Evolutionary conservation across 2,888 invertebrate genomes (phyloP), one percentile per base, ranked within the genome.

Genomic region (Tachina fera): DNA sequence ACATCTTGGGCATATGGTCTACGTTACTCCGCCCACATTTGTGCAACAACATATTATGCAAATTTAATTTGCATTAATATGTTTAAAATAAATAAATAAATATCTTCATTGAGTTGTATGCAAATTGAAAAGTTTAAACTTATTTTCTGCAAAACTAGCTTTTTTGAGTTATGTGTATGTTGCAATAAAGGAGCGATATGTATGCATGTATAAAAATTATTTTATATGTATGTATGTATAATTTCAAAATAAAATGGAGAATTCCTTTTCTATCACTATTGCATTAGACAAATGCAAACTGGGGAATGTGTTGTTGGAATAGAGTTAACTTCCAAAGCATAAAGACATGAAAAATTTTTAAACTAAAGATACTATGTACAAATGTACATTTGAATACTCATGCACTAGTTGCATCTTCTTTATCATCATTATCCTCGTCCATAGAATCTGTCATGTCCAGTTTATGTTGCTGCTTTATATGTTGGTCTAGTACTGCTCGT

Each of bases 401-500:
- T 60, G 47, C 60, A 65, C 13, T 78, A 41, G 41, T 51, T 51
- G 53, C 19, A 56, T 80, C 71, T n/a, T 74, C 70, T 13, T 61
- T 61, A 45, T 77, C 81, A 2, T 72, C 79, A 47, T 61, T 53
- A n/a, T 86, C 80, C 8, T 83, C 83, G 16, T 86, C 84, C 51
- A 58, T 77, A 14, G 75, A 61, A 70, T 81, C 74, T 14, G 76
- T 79, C 43, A 56, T 60, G 22, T 83, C 70, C 14, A 77, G 19
- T 65, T 74, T 81, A 16, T 88, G 88, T 43, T 90, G 88, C 43
- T 86, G 81, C 9, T 85, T 86, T 58, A 90, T 83, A 84, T 90
- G 90, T 14, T 89, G 87, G 58, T 89, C 89, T 49, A 90, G 82
- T 51, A 88, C 87, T n/a, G 88, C 83, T 19, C 88, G 87, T n/a